Conservation (phyloP, 2,888 invertebrate genomes). For the Pomacea canaliculata region DNA sequence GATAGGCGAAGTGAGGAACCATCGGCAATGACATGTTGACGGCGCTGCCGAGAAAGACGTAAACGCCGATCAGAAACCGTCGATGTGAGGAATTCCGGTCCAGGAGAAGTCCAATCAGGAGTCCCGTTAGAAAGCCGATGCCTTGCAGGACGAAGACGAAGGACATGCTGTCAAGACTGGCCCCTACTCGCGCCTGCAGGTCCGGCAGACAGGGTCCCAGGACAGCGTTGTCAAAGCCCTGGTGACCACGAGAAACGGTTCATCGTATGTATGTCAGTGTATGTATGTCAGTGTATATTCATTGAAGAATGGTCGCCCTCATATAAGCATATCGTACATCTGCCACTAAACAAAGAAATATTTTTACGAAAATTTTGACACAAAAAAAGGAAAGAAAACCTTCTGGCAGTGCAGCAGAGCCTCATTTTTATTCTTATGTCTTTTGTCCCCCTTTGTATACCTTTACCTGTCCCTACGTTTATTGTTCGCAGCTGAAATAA, state of each 20-base stretch:
- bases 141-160: conserved; percentile 34
- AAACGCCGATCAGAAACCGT: conserved; percentile 28
- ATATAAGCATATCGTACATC: too few species aligned
- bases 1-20: conserved; percentile 18
- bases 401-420: too few species aligned
- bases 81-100: conserved; percentile 15
- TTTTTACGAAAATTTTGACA: too few species aligned
- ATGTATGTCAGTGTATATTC: too few species aligned
- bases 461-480: too few species aligned
- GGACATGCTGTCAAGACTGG: conserved; percentile 28
- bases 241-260: neutral
- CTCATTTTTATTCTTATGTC: too few species aligned
- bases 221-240: conserved; percentile 40
- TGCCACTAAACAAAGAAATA: too few species aligned
- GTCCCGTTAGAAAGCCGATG: conserved; percentile 29
- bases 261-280: too few species aligned
- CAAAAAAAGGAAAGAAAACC: too few species aligned
- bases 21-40: conserved; percentile 31
- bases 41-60: conserved; percentile 27
- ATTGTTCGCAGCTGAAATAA: too few species aligned
- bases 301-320: too few species aligned
- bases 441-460: too few species aligned
- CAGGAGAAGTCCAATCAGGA: conserved; percentile 19
- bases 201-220: conserved; percentile 37
- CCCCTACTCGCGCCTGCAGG: conserved; percentile 23